Evolutionary conservation across 2,113 vertebrate genomes (phyloP).

Genomic region (Indicator maculatus): DNA sequence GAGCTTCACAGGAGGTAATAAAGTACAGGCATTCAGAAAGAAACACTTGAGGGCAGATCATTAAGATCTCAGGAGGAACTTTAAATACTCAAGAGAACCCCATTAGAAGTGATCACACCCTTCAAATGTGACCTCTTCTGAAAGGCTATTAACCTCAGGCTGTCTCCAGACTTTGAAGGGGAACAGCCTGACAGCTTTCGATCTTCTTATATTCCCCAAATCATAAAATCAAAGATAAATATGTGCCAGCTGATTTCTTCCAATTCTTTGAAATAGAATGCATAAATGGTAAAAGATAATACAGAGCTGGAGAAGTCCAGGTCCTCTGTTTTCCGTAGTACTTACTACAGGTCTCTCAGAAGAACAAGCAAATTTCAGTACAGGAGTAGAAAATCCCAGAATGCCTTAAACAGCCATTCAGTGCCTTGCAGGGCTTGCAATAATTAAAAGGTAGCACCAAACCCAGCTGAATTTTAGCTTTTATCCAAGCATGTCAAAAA

Average conservation of each 20-base stretch:
- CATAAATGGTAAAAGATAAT: background rate
- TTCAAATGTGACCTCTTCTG: background rate
- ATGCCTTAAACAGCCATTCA: background rate
- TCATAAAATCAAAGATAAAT: no score
- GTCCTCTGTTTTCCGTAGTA: background rate
- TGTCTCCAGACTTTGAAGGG: background rate
- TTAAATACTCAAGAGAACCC: background rate
- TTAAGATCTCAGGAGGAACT: background rate
- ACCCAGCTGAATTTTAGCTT: background rate
- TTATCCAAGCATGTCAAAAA: background rate
- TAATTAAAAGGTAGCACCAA: background rate
- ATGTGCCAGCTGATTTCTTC: background rate
- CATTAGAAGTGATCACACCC: background rate
- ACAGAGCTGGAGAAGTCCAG: background rate
- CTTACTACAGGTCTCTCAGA: background rate
- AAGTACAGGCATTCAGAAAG: slow-evolving; percentile 6
- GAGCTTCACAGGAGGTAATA: slow-evolving; percentile 20
- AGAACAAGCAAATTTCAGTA: background rate
- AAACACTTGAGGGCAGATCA: background rate
- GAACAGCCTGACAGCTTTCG: background rate
- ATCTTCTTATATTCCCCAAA: background rate
- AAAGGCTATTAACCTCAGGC: background rate
- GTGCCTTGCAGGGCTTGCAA: background rate
- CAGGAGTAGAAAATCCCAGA: background rate
- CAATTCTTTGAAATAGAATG: background rate